Percentiles rank a stretch among this genome's conserved stretches.
phyloP scores from a whole-genome alignment of 2,113 vertebrate species.

The Limnothrissa miodon region DNA sequence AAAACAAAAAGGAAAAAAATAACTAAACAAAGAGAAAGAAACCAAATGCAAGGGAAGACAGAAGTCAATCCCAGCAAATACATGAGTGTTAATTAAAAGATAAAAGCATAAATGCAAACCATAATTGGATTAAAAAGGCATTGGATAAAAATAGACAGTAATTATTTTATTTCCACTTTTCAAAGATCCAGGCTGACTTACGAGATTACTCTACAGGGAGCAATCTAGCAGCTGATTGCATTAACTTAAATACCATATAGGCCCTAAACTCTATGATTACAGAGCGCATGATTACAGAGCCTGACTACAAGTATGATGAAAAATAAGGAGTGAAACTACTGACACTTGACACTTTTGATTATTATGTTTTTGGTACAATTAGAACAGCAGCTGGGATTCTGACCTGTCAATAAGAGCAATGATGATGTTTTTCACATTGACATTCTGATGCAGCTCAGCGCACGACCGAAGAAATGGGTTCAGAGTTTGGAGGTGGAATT shows the following conservation, averaged over 20 bases:
- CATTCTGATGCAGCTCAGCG: conserved; percentile 95
- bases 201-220: neutral
- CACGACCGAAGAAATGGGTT: conserved; percentile 96
- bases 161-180: neutral
- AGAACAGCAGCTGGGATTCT: neutral
- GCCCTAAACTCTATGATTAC: no score
- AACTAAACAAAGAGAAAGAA: neutral
- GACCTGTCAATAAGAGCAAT: conserved; percentile 99
- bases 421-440: conserved; percentile 99
- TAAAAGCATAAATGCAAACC: neutral
- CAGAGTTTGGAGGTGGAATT: conserved; percentile 97
- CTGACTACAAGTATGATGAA: no score
- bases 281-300: no score
- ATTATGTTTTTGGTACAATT: no score
- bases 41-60: neutral
- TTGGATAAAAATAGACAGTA: neutral
- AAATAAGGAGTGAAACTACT: neutral
- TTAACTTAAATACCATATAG: no score
- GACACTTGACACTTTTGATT: neutral
- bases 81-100: neutral
- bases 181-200: neutral
- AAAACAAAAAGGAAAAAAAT: neutral
- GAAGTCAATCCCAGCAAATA: neutral
- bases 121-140: neutral
- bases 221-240: no score